A percentile compares a stretch with the other conserved stretches of the same genome.
Conservation (phyloP, 2,888 invertebrate species). For the Drosophila subsilvestris region DNA sequence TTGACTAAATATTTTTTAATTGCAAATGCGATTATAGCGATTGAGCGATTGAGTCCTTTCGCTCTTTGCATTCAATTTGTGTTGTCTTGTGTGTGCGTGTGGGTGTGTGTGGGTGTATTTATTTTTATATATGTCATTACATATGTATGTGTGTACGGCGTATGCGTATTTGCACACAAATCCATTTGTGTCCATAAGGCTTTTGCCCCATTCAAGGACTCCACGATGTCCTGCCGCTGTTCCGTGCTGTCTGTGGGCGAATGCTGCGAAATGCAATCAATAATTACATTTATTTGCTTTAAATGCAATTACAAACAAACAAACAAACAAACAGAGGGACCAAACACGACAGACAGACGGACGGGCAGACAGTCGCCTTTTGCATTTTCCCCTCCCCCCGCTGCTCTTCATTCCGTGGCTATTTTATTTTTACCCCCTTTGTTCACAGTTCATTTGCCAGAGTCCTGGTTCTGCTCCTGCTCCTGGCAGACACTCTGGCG, state of each 20-base stretch:
- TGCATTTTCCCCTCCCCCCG: constrained; percentile 57
- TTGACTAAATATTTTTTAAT: constrained; percentile 75
- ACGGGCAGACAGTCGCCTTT: constrained; percentile 29
- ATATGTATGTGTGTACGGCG: constrained; percentile 5
- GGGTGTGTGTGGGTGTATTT: too few relatives aligned
- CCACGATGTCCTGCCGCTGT: constrained; percentile 11
- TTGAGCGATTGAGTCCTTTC: constrained; percentile 49
- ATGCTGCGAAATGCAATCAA: constrained; percentile 72
- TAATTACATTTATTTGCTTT: constrained; percentile 77
- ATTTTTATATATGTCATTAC: constrained; percentile 53
- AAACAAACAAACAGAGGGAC: constrained; percentile 50
- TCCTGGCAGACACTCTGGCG: constrained; percentile 17
- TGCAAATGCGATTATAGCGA: constrained; percentile 69
- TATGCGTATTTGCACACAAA: constrained; percentile 53
- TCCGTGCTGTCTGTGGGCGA: constrained; percentile 41
- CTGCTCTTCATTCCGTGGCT: constrained; percentile 10
- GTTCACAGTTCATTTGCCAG: constrained; percentile 73
- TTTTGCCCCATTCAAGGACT: constrained; percentile 3
- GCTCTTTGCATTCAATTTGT: constrained; percentile 1
- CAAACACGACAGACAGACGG: constrained; percentile 3
- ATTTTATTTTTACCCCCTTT: constrained; percentile 36
- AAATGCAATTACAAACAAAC: constrained; percentile 72
- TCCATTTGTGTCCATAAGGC: constrained; percentile 9
- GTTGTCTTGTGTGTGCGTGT: neutral
- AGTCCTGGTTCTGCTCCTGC: constrained; percentile 11